phyloP scores from a whole-genome alignment of 2,888 invertebrate genomes.

The Eupithecia tripunctaria region DNA sequence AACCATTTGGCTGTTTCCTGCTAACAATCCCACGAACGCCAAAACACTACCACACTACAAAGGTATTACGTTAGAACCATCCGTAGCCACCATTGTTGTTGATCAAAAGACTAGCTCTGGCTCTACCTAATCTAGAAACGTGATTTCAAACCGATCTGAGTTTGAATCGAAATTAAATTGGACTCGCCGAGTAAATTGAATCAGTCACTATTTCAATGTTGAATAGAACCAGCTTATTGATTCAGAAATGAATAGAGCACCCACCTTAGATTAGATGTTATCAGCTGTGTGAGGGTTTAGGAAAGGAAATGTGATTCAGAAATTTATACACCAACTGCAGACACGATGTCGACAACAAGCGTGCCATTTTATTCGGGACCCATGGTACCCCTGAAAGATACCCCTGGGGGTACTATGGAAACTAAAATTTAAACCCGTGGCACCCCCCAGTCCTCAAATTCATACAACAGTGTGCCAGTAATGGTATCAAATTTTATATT shows the following conservation, averaged over 20 bases:
- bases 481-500: too few relatives aligned
- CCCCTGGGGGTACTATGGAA: too few relatives aligned
- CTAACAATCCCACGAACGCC: not conserved
- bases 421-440: too few relatives aligned
- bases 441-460: too few relatives aligned
- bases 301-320: constrained; percentile 13
- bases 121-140: constrained; percentile 30
- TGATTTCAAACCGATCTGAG: constrained; percentile 47
- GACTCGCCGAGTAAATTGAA: constrained; percentile 48
- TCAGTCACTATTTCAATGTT: constrained; percentile 42
- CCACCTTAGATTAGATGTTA: constrained; percentile 28
- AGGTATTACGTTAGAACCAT: not conserved
- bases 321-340: not conserved
- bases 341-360: not conserved
- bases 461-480: too few relatives aligned
- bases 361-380: too few relatives aligned
- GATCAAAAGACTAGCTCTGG: constrained; percentile 29
- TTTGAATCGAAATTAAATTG: constrained; percentile 58
- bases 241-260: constrained; percentile 49
- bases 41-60: not conserved
- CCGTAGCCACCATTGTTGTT: constrained; percentile 18
- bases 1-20: not conserved
- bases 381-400: too few relatives aligned
- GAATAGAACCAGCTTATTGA: constrained; percentile 50
- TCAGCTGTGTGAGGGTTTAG: constrained; percentile 10